Evolutionary conservation across 2,797 vertebrate genomes (phyloP).

Genomic region (Chloroceryle amazona): DNA sequence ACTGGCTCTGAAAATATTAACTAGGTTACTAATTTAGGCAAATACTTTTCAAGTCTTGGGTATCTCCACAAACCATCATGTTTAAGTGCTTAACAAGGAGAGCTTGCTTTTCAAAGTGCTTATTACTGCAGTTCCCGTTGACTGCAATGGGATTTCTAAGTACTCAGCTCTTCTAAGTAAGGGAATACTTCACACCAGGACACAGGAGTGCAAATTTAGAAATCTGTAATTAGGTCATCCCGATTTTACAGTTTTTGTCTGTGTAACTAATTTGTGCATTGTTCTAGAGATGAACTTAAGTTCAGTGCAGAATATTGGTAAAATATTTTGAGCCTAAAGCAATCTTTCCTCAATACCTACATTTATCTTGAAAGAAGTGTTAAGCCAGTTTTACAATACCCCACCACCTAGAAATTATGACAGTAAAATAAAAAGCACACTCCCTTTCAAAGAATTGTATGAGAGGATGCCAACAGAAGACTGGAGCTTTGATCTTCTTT

Average conservation of each 20-base stretch:
- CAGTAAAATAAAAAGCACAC: neutral
- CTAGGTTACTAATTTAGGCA: constrained; percentile 25
- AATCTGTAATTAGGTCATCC: constrained; percentile 21
- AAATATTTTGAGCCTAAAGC: neutral
- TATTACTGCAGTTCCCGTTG: constrained; percentile 16
- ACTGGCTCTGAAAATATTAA: neutral
- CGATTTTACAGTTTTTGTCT: neutral
- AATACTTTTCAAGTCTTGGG: neutral
- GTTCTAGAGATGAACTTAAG: neutral
- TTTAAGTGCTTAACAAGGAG: constrained; percentile 25
- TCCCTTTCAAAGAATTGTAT: neutral
- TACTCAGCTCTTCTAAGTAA: constrained; percentile 26
- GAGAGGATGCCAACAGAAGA: neutral
- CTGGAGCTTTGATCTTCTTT: constrained; percentile 13
- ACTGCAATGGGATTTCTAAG: constrained; percentile 63
- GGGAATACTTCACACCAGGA: constrained; percentile 35
- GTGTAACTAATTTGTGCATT: neutral
- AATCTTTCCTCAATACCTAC: neutral
- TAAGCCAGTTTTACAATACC: neutral
- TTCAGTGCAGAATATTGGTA: neutral
- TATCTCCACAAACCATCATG: constrained; percentile 9
- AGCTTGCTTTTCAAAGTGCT: constrained; percentile 32
- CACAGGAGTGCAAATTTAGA: constrained; percentile 22
- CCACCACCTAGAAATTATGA: neutral
- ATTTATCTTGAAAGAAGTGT: neutral